Evolutionary conservation across 2,113 vertebrate genomes (phyloP).

Genomic region (Nothocercus julius): DNA sequence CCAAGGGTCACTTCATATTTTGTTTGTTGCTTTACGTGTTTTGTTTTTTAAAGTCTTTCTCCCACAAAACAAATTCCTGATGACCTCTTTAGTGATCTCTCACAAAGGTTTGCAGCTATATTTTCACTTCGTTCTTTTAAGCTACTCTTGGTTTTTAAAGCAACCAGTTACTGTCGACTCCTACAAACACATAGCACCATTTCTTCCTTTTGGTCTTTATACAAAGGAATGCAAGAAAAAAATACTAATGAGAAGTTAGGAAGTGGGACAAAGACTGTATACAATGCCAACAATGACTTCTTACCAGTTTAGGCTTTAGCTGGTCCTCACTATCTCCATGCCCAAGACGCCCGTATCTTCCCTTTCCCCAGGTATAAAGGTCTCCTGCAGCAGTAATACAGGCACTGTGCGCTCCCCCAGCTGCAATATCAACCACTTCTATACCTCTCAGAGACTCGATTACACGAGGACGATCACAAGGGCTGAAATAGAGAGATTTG

Average conservation of each 20-base stretch:
- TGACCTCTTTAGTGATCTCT: not conserved
- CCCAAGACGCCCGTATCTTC: conserved; percentile 93
- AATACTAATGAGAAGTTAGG: not conserved
- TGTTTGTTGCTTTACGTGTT: not conserved
- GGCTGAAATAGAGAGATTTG: conserved; percentile 77
- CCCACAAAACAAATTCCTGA: not conserved
- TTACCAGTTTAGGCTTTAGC: conserved; percentile 95
- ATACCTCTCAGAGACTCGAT: conserved; percentile 94
- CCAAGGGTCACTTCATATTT: not conserved
- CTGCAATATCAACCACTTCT: conserved; percentile 95
- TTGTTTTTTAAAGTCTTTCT: not conserved
- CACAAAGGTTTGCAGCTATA: not conserved
- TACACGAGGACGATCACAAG: conserved; percentile 96
- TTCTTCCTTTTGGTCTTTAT: not conserved
- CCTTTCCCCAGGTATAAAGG: conserved; percentile 98
- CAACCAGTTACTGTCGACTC: not conserved
- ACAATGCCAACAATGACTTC: not conserved
- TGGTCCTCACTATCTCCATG: conserved; percentile 98
- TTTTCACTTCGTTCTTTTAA: not conserved
- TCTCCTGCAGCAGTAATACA: conserved; percentile 95
- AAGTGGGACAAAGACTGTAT: not conserved
- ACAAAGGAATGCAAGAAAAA: not conserved
- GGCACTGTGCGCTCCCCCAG: conserved; percentile 95
- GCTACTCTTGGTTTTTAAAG: not conserved
- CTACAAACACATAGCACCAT: not conserved